These are phyloP conservation scores for Baronia brevicornis DNA, from an alignment of 2,888 invertebrate species.

Conservation along the genomic window DNA sequence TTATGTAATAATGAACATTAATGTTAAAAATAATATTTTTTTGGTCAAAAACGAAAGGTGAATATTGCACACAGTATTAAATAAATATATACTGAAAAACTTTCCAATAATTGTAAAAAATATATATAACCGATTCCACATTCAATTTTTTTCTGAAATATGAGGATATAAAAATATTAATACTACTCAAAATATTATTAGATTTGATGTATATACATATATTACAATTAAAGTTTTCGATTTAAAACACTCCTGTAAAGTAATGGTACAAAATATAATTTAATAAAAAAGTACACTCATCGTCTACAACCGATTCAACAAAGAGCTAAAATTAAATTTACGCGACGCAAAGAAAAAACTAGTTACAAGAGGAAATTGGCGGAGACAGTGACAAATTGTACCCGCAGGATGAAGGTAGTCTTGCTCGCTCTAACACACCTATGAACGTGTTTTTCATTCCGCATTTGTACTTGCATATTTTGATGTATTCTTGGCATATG, in stretches of 20 bases:
- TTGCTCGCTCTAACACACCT: conserved; percentile 35
- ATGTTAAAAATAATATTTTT: too few relatives aligned
- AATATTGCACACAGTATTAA: too few relatives aligned
- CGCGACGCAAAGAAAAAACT: conserved; percentile 71
- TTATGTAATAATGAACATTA: too few relatives aligned
- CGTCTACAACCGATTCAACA: conserved; percentile 51
- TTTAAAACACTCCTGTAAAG: background rate
- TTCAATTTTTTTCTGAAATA: too few relatives aligned
- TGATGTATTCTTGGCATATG: conserved; percentile 29
- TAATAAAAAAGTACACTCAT: conserved; percentile 23
- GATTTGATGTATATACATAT: too few relatives aligned
- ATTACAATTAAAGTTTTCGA: background rate
- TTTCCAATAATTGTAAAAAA: too few relatives aligned
- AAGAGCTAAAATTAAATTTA: conserved; percentile 71
- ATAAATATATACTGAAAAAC: too few relatives aligned
- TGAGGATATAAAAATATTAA: too few relatives aligned
- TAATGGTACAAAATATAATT: conserved; percentile 6
- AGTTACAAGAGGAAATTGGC: conserved; percentile 72
- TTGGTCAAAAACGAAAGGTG: too few relatives aligned
- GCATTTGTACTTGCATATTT: conserved; percentile 30
- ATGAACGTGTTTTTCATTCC: conserved; percentile 32
- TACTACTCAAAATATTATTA: background rate
- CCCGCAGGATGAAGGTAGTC: conserved; percentile 49
- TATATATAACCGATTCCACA: too few relatives aligned
- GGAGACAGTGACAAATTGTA: conserved; percentile 72